Percentiles rank a stretch among this genome's conserved stretches.
Conservation (phyloP, 2,113 vertebrate genomes). For the Arvicanthis niloticus region DNA sequence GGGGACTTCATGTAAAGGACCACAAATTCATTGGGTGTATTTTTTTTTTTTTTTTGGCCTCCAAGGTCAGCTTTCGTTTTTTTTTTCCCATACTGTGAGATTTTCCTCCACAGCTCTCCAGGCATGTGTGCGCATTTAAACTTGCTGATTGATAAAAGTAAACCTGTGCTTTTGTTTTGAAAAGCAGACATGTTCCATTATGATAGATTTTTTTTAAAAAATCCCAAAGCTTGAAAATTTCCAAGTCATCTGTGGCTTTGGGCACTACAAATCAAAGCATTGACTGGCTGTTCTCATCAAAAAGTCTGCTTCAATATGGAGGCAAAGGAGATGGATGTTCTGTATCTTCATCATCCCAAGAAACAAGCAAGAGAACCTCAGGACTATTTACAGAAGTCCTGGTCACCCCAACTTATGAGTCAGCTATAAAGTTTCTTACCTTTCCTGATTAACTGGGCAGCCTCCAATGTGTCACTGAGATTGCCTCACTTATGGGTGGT, state of each 20-base stretch:
- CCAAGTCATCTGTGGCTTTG: neutral
- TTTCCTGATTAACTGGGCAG: neutral
- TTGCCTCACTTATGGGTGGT: neutral
- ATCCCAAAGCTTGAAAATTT: neutral
- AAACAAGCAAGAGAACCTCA: neutral
- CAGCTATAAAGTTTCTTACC: neutral
- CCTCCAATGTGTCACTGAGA: no score
- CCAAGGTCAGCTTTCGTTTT: neutral
- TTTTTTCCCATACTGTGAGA: neutral
- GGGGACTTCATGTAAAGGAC: neutral
- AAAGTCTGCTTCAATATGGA: neutral
- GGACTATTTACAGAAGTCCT: neutral
- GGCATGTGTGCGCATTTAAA: fast-evolving
- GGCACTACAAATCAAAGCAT: neutral
- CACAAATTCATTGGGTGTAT: neutral
- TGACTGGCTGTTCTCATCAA: neutral
- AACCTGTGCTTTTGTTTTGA: neutral
- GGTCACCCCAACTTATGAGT: neutral
- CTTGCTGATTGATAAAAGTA: neutral
- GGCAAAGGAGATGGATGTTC: neutral
- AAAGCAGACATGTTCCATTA: neutral
- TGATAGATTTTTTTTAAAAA: neutral
- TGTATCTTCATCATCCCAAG: neutral
- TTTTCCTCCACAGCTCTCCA: neutral
- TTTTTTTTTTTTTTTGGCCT: neutral